These are phyloP conservation scores for Gonatopus flavifemur DNA, from an alignment of 1,140 invertebrate genomes.

Conservation along the genomic window DNA sequence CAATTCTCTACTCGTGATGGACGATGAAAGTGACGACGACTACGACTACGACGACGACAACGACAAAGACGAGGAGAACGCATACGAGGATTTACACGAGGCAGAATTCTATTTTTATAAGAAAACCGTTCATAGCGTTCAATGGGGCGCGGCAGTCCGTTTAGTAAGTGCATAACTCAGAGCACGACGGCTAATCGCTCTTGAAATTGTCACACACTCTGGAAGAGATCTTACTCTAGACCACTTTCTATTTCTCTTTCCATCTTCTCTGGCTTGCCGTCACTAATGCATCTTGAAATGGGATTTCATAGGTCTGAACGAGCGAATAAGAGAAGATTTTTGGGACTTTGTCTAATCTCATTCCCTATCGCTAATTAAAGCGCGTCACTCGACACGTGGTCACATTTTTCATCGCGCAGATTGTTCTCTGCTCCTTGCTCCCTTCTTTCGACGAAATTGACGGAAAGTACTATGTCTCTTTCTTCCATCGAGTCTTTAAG, in stretches of 20 bases:
- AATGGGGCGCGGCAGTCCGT: conserved; percentile 38
- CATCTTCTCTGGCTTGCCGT: neutral
- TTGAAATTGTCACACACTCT: conserved; percentile 55
- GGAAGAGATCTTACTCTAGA: conserved; percentile 47
- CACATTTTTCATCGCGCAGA: too few relatives aligned
- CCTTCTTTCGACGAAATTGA: too few relatives aligned
- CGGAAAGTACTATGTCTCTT: too few relatives aligned
- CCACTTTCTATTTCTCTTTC: conserved; percentile 16
- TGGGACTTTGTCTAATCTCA: conserved; percentile 30
- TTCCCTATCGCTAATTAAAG: conserved; percentile 37
- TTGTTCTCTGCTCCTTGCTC: too few relatives aligned
- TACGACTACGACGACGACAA: too few relatives aligned
- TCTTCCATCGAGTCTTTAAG: too few relatives aligned
- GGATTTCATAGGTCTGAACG: too few relatives aligned
- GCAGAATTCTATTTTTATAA: conserved; percentile 44
- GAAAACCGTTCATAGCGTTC: conserved; percentile 33
- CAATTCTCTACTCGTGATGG: conserved; percentile 1
- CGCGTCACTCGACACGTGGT: too few relatives aligned
- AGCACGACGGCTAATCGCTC: conserved; percentile 56
- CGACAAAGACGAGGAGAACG: conserved; percentile 19
- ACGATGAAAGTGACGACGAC: conserved; percentile 20
- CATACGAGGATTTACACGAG: neutral
- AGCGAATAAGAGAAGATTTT: too few relatives aligned
- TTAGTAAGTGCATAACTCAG: conserved; percentile 52
- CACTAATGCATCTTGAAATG: too few relatives aligned